Conservation (phyloP, 2,888 invertebrate genomes). For the Polymixis lichenea region DNA sequence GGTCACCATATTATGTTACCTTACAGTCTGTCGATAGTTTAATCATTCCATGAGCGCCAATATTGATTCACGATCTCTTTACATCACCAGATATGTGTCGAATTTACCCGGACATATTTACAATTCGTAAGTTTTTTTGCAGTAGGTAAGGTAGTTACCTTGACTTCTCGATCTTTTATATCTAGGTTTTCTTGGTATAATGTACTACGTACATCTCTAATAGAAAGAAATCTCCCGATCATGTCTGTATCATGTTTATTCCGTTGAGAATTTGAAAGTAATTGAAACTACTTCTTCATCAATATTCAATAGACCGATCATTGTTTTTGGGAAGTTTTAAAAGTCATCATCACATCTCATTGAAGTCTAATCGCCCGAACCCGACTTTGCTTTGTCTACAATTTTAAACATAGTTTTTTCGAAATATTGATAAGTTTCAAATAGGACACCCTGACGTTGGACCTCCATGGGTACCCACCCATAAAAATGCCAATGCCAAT, state of each 20-base stretch:
- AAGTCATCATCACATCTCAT: not conserved
- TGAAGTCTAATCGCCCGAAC: not conserved
- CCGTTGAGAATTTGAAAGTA: not conserved
- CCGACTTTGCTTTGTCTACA: not conserved
- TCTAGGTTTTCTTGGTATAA: not conserved
- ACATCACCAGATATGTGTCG: conserved; percentile 71
- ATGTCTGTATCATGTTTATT: not conserved
- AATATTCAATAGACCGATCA: not conserved
- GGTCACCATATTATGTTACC: conserved; percentile 51
- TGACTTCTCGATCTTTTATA: conserved; percentile 54
- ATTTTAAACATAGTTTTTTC: not conserved
- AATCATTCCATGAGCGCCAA: conserved; percentile 69
- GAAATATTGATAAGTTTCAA: too few relatives aligned
- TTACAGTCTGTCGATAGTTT: conserved; percentile 63
- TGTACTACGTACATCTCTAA: not conserved
- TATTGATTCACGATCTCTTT: conserved; percentile 79
- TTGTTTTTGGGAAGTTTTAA: not conserved
- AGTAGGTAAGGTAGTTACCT: conserved; percentile 49
- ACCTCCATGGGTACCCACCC: too few relatives aligned
- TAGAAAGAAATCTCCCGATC: not conserved
- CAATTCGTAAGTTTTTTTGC: conserved; percentile 2
- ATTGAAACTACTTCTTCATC: too few relatives aligned
- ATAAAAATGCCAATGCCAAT: too few relatives aligned
- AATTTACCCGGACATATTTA: conserved; percentile 53
- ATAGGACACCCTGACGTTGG: too few relatives aligned